Conservation (phyloP, 2,888 invertebrate species). For the Drepanosiphum platanoidis region DNA sequence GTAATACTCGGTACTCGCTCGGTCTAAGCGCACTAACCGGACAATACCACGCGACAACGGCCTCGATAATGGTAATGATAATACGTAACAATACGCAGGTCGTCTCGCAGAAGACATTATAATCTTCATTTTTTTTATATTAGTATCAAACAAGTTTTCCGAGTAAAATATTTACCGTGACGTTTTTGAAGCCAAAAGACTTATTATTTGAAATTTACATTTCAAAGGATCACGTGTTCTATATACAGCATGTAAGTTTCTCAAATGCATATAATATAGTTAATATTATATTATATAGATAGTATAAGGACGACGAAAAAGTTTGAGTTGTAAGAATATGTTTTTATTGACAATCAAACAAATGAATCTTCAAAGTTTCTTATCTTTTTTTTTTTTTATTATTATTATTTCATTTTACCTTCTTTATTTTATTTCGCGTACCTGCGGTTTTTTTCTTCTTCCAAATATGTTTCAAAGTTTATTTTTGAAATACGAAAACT, state of each 20-base stretch:
- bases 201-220: slow-evolving; percentile 1
- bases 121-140: not conserved
- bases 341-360: not conserved
- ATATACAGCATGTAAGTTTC: not conserved
- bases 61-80: too few relatives aligned
- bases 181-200: not conserved
- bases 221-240: not conserved
- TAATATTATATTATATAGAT: not conserved
- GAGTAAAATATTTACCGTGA: not conserved
- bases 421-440: not conserved
- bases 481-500: not conserved
- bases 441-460: too few relatives aligned
- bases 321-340: not conserved
- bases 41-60: too few relatives aligned
- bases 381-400: not conserved
- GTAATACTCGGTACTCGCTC: too few relatives aligned
- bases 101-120: not conserved
- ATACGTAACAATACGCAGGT: too few relatives aligned
- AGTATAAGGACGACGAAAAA: not conserved
- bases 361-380: not conserved
- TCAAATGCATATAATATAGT: not conserved
- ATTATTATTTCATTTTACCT: not conserved
- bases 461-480: not conserved
- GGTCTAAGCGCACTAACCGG: too few relatives aligned
- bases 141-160: not conserved